Evolutionary conservation across 1,140 invertebrate genomes (phyloP).

Genomic region (Cotesia glomerata): DNA sequence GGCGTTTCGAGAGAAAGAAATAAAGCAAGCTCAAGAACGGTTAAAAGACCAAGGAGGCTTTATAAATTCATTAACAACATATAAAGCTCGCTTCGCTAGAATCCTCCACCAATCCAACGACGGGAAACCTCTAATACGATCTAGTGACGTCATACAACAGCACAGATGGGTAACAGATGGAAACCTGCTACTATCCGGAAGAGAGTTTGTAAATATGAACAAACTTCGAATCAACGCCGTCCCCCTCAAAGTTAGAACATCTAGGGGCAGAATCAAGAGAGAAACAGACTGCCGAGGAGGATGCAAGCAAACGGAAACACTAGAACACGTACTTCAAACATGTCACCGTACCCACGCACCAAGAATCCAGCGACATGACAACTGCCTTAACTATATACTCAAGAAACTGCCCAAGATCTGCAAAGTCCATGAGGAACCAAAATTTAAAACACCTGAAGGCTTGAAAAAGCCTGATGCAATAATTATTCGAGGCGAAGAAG

Average conservation of each 20-base stretch:
- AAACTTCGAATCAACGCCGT: slow-evolving; percentile 35
- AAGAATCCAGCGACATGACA: slow-evolving; percentile 14
- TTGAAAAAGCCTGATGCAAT: slow-evolving; percentile 25
- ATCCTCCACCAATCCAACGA: slow-evolving; percentile 19
- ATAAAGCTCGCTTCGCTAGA: no score
- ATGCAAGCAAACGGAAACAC: slow-evolving; percentile 12
- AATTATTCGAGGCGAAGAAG: neutral
- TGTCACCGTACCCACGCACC: slow-evolving; percentile 25
- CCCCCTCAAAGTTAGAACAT: slow-evolving; percentile 30
- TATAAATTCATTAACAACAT: slow-evolving; percentile 62
- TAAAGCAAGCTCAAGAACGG: no score
- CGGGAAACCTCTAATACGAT: slow-evolving; percentile 24
- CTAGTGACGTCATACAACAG: slow-evolving; percentile 23
- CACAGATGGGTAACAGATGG: slow-evolving; percentile 34
- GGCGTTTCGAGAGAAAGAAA: no score
- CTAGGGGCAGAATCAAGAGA: slow-evolving; percentile 9
- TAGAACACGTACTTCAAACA: slow-evolving; percentile 16
- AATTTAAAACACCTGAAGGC: slow-evolving; percentile 2
- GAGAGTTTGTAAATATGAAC: slow-evolving; percentile 1
- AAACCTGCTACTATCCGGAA: neutral
- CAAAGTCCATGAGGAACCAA: no score
- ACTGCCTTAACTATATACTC: neutral
- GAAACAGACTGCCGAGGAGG: slow-evolving; percentile 37
- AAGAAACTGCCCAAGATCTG: neutral
- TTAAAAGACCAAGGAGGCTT: slow-evolving; percentile 67